Conservation (phyloP, 2,113 vertebrate species). For the Sphyrna mokarran region DNA sequence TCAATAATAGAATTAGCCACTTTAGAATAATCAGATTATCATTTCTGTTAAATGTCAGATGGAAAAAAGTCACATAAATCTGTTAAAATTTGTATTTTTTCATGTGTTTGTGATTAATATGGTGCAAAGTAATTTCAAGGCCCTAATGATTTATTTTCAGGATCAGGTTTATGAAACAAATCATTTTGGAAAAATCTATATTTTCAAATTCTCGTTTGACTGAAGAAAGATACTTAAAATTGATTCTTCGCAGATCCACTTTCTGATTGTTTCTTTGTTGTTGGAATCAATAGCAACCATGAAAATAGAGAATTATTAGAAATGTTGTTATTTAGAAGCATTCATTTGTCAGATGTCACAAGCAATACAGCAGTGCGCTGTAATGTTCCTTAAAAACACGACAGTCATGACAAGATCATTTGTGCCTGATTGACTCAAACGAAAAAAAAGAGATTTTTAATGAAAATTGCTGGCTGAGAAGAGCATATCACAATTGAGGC, state of each 20-base stretch:
- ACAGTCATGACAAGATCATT: background rate
- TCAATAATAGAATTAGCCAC: background rate
- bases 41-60: background rate
- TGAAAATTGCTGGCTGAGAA: background rate
- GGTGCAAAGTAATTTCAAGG: background rate
- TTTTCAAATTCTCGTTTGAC: background rate
- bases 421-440: background rate
- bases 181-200: background rate
- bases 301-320: background rate
- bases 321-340: background rate
- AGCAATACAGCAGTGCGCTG: background rate
- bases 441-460: background rate
- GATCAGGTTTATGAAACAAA: background rate
- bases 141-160: background rate
- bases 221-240: constrained; percentile 7
- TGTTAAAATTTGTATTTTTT: background rate
- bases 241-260: background rate
- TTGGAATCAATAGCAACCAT: background rate
- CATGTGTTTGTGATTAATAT: background rate
- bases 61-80: background rate
- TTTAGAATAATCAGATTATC: background rate
- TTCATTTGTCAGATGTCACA: constrained; percentile 19
- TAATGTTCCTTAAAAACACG: background rate
- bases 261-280: background rate
- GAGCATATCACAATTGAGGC: background rate